Evolutionary conservation across 2,888 invertebrate genomes (phyloP).

Genomic region (Coenonympha glycerion): DNA sequence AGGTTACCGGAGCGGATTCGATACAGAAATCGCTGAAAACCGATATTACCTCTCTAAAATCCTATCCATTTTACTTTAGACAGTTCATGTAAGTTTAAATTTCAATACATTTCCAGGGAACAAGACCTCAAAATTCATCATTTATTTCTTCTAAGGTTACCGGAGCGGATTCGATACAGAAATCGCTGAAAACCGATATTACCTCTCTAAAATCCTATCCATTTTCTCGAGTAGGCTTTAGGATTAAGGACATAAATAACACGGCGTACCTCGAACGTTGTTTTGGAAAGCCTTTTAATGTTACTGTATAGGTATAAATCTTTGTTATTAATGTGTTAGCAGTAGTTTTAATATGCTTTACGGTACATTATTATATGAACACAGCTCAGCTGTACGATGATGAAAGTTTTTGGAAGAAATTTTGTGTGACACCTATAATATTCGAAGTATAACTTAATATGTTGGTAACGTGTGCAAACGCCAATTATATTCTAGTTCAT

Average conservation of each 20-base stretch:
- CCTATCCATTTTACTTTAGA: constrained; percentile 14
- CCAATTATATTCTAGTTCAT: too few relatives aligned
- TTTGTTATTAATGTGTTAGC: constrained; percentile 8
- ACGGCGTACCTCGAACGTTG: constrained; percentile 12
- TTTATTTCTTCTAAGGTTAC: constrained; percentile 1
- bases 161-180: neutral
- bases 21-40: constrained; percentile 10
- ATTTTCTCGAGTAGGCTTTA: constrained; percentile 17
- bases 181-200: constrained; percentile 15
- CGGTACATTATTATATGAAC: neutral
- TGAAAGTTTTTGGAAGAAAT: neutral
- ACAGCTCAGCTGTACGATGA: neutral
- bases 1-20: neutral
- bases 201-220: constrained; percentile 12
- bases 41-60: constrained; percentile 15
- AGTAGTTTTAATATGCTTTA: too few relatives aligned
- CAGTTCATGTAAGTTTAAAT: too few relatives aligned
- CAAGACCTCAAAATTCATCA: neutral
- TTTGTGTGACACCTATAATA: too few relatives aligned
- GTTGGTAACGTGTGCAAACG: too few relatives aligned
- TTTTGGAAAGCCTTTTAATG: constrained; percentile 20
- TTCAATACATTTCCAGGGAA: neutral
- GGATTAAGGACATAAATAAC: constrained; percentile 23
- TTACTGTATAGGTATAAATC: constrained; percentile 11
- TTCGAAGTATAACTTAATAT: too few relatives aligned